Conservation (phyloP, 2,888 invertebrate species). For the Andrena praecox region DNA sequence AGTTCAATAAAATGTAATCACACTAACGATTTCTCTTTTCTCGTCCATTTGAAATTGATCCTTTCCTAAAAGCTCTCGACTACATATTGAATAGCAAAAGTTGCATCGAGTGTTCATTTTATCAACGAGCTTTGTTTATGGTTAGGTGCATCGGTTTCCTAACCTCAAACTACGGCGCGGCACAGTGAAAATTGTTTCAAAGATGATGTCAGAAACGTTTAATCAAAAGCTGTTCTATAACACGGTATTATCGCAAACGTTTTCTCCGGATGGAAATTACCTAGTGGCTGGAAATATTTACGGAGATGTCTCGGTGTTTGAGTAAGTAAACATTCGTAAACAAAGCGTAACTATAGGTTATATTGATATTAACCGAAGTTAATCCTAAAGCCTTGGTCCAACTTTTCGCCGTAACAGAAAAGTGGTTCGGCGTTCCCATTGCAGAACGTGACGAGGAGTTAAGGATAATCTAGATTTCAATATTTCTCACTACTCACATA, state of each 20-base stretch:
- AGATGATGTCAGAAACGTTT: slow-evolving; percentile 72
- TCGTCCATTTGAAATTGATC: too few species aligned
- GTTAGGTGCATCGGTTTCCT: not conserved
- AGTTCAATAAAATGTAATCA: too few species aligned
- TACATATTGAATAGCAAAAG: too few species aligned
- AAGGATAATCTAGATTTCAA: not conserved
- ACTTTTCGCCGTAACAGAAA: not conserved
- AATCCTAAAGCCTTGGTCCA: not conserved
- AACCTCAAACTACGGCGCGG: slow-evolving; percentile 11
- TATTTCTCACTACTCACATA: slow-evolving; percentile 79
- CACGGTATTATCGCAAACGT: slow-evolving; percentile 92
- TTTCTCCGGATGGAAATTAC: slow-evolving; percentile 94
- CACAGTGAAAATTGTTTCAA: not conserved
- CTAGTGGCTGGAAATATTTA: slow-evolving; percentile 93
- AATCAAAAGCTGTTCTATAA: slow-evolving; percentile 90
- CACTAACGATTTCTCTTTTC: too few species aligned
- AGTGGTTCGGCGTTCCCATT: too few species aligned
- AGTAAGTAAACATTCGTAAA: slow-evolving; percentile 87
- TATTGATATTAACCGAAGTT: not conserved
- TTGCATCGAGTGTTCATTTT: too few species aligned
- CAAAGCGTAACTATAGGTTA: slow-evolving; percentile 30
- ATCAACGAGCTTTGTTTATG: too few species aligned
- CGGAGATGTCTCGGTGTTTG: slow-evolving; percentile 93
- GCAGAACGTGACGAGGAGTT: not conserved
- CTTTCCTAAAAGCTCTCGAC: too few species aligned